phyloP scores from a whole-genome alignment of 2,888 invertebrate species.

The Acanthacorydalis orientalis region DNA sequence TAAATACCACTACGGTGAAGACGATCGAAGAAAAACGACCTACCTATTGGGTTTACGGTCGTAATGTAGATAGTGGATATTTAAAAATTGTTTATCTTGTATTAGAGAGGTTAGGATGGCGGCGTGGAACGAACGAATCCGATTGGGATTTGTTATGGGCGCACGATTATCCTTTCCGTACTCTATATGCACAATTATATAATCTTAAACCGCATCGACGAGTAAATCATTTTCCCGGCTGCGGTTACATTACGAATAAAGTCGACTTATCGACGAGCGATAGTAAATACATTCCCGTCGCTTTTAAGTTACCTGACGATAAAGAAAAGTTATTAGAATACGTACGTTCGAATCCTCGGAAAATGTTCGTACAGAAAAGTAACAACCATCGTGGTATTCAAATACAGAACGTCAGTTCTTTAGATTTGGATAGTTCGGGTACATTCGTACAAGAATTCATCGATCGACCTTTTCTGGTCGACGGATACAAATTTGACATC shows the following conservation, averaged over 20 bases:
- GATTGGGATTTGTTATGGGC: slow-evolving; percentile 88
- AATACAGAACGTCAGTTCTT: slow-evolving; percentile 49
- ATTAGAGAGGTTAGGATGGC: slow-evolving; percentile 58
- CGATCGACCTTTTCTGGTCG: slow-evolving; percentile 73
- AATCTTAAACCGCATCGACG: slow-evolving; percentile 53
- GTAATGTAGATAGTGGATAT: slow-evolving; percentile 43
- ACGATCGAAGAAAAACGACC: slow-evolving; percentile 12
- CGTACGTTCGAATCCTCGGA: slow-evolving; percentile 43
- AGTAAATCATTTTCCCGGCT: slow-evolving; percentile 90
- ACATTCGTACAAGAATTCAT: slow-evolving; percentile 88
- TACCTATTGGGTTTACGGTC: slow-evolving; percentile 43
- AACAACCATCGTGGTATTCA: slow-evolving; percentile 80
- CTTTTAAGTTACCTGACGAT: slow-evolving; percentile 72
- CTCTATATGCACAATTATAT: slow-evolving; percentile 32
- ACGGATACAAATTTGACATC: slow-evolving; percentile 91
- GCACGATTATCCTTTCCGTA: slow-evolving; percentile 77
- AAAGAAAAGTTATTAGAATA: slow-evolving; percentile 53
- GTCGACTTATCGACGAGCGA: slow-evolving; percentile 68
- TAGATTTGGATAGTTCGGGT: slow-evolving; percentile 50
- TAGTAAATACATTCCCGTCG: slow-evolving; percentile 67
- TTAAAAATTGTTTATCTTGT: slow-evolving; percentile 68
- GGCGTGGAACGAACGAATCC: slow-evolving; percentile 31
- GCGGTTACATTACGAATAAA: slow-evolving; percentile 85
- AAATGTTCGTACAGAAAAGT: slow-evolving; percentile 78
- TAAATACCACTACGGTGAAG: not conserved